A percentile compares a stretch with the other conserved stretches of the same genome.
These are phyloP conservation scores for Heliconius erato DNA, from an alignment of 2,888 invertebrate genomes.

Conservation along the genomic window DNA sequence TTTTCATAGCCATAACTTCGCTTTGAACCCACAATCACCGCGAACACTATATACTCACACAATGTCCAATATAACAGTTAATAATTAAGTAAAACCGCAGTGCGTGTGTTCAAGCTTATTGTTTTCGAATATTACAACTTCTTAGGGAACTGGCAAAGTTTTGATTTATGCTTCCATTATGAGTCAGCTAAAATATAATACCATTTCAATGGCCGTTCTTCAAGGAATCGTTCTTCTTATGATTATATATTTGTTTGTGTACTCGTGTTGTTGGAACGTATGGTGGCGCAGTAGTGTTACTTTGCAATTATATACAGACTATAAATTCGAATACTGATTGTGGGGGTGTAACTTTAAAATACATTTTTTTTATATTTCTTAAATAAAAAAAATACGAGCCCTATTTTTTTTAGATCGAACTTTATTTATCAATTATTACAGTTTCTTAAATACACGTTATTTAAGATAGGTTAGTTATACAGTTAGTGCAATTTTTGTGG, in stretches of 20 bases:
- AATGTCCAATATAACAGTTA: not conserved
- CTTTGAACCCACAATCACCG: no score
- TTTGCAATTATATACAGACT: no score
- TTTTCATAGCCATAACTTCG: no score
- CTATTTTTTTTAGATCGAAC: no score
- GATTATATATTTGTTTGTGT: not conserved
- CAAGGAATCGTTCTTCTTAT: not conserved
- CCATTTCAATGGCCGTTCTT: not conserved
- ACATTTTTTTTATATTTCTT: no score
- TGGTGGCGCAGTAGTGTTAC: not conserved
- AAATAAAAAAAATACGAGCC: no score
- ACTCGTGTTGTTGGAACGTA: not conserved
- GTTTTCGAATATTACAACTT: constrained; percentile 20
- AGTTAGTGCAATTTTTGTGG: no score
- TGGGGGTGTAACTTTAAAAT: no score
- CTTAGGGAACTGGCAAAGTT: constrained; percentile 26
- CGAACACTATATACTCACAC: no score
- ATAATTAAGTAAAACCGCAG: constrained; percentile 3
- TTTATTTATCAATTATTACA: no score
- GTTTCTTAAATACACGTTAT: no score
- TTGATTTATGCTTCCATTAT: constrained; percentile 31
- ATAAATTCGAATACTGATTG: not conserved
- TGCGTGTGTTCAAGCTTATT: constrained; percentile 20
- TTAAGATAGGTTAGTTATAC: no score
- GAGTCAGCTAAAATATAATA: constrained; percentile 30